Base-by-base conservation (phyloP, 2,888 invertebrate genomes). In the Lithodes maja region DNA sequence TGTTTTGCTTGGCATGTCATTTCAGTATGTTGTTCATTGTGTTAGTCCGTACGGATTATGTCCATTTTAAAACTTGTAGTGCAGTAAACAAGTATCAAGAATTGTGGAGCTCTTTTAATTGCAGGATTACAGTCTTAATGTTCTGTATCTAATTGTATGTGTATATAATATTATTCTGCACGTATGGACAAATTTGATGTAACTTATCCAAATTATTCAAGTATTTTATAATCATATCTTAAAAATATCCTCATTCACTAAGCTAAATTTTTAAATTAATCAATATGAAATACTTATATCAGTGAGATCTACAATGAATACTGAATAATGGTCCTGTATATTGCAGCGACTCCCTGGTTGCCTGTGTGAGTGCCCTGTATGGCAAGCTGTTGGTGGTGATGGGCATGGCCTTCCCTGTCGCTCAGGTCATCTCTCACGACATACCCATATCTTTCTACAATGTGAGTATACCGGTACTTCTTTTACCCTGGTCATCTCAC, bases 371-470 rank as follows among this genome's bases (percentile, higher is more conserved):
- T 92, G 98, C 98, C 0, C 95, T 99, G 54, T 99, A 99, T 94
- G 98, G 98, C 80, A 98, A 98, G 94, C 95, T 98, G 84, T 94
- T 99, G 93, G 98, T 98, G 75, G 98, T 98, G 80, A 97, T 98
- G 97, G 98, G 98, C 91, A 96, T 98, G 92, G 98, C 98, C 17
- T 98, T 99, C 94, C 98, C 98, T 84, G 97, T 99, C 96, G 97
- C 98, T 91, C 98, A 98, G 95, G 98, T 98, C 92, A 98, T 98
- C 93, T 98, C 98, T 78, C 97, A 97, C 50, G 97, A 97, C 94
- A 97, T 98, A 93, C 98, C 98, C 93, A 97, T 97, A 92, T 97
- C 97, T 55, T 98, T 97, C 94, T 98, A 98, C 71, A 90, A 92
- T 77, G 92, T 92, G 68, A 82, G 90, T 92, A 74, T 33, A 33